phyloP scores from a whole-genome alignment of 2,113 vertebrate genomes.

The Epinephelus lanceolatus region DNA sequence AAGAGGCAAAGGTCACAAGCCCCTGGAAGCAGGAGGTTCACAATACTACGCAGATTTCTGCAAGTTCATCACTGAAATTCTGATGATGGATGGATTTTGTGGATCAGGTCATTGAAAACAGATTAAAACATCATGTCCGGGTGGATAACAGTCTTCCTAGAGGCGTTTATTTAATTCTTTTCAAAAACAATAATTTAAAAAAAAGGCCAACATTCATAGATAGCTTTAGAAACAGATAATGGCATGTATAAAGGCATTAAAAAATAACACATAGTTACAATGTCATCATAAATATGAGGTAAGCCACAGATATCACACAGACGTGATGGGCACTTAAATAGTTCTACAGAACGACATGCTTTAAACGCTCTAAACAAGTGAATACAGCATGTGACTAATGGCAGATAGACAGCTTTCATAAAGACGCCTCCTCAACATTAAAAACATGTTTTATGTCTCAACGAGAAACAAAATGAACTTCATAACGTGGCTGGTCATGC shows the following conservation, averaged over 20 bases:
- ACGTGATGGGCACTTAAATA: conserved; percentile 48
- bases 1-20: conserved; percentile 44
- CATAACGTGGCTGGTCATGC: not conserved
- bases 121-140: not conserved
- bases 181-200: conserved; percentile 31
- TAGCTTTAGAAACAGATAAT: conserved; percentile 34
- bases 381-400: not conserved
- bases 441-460: not conserved
- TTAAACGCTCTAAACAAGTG: not conserved
- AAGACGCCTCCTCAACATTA: not conserved
- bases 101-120: not conserved
- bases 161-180: conserved; percentile 24
- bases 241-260: conserved; percentile 48
- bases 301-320: conserved; percentile 62
- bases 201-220: conserved; percentile 28
- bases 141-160: conserved; percentile 24
- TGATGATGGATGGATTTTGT: conserved; percentile 48
- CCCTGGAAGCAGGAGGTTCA: conserved; percentile 29
- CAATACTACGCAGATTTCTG: conserved; percentile 33
- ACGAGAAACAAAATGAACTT: not conserved
- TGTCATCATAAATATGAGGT: conserved; percentile 65
- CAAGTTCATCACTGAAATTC: conserved; percentile 56
- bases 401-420: not conserved
- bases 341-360: conserved; percentile 11
- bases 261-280: conserved; percentile 66